Base-by-base conservation (phyloP, 2,888 invertebrate species). In the Cenopis cana region DNA sequence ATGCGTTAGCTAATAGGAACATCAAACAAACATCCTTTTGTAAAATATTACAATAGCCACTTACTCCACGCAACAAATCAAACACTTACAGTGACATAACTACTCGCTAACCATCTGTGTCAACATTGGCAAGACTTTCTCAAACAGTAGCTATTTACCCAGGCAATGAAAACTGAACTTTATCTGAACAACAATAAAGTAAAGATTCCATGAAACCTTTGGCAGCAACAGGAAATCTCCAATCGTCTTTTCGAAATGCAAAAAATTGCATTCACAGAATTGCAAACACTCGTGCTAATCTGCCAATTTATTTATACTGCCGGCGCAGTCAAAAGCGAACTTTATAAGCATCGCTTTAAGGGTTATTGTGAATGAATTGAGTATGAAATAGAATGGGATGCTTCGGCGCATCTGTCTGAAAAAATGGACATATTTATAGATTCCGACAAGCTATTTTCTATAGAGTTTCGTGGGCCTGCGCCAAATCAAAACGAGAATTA, bases 91-190 rank as follows among this genome's bases (percentile, higher is more conserved):
- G 76, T 81, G 79, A 78, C 80, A 78, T 72, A 74, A 70, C 74
- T 78, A 77, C 77, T 77, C 75, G 74, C 81, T 79, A 68, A 73
- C 76, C 81, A 82, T 79, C 82, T 82, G 82, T 76, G 76, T 77
- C 79, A 84, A 84, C 74, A 83, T 76, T 75, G 65, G 62, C 57
- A 62, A 68, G 65, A 69, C 74, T 74, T 67, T 70, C 69, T 54
- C 56, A 73, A 65, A 69, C 73, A 57, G 57, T 60, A 71, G 64
- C 65, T 52, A 29, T 38, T 18, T 29, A 11, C 6, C 5, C 8
- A 20, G 10, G 8, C 12, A 62, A 17, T 4, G 14, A 12, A 33
- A 50, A 55, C 0, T 1, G 2, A 55, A 50, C 36, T n/a, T 24
- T 59, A n/a, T 50, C 9, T 6, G 0, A 12, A 24, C 17, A 2